phyloP scores from a whole-genome alignment of 1,140 invertebrate genomes.

The Amyelois transitella region DNA sequence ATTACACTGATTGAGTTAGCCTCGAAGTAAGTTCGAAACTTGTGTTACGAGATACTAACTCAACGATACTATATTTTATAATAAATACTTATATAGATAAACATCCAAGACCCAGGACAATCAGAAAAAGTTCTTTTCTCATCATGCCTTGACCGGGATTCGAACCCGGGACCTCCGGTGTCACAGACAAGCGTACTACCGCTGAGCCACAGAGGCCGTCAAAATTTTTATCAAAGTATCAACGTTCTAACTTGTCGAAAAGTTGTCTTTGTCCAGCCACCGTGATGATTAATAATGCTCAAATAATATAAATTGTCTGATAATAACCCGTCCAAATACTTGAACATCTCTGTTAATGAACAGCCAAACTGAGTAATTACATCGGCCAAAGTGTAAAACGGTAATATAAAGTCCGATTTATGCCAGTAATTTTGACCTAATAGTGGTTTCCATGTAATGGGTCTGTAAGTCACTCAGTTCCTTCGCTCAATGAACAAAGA shows the following conservation, averaged over 20 bases:
- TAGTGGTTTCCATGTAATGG: background rate
- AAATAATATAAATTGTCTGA: background rate
- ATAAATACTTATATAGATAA: too few species aligned
- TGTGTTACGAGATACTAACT: too few species aligned
- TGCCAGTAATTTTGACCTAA: background rate
- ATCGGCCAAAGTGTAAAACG: background rate
- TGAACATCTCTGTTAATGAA: background rate
- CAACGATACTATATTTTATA: too few species aligned
- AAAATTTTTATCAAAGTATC: too few species aligned
- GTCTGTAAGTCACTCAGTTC: background rate
- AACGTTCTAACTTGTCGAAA: background rate
- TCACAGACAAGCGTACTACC: too few species aligned
- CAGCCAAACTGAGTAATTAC: background rate
- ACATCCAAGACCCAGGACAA: too few species aligned
- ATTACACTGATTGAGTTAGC: too few species aligned
- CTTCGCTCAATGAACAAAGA: background rate
- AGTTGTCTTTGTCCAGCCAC: background rate
- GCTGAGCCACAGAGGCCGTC: too few species aligned
- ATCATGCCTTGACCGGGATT: too few species aligned
- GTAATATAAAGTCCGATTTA: background rate
- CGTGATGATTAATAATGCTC: background rate
- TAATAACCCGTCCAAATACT: background rate
- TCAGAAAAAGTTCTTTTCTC: too few species aligned
- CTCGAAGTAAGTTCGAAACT: too few species aligned
- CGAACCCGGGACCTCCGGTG: too few species aligned